Evolutionary conservation across 2,888 invertebrate genomes (phyloP).

Genomic region (Lepidochitona cinerea): DNA sequence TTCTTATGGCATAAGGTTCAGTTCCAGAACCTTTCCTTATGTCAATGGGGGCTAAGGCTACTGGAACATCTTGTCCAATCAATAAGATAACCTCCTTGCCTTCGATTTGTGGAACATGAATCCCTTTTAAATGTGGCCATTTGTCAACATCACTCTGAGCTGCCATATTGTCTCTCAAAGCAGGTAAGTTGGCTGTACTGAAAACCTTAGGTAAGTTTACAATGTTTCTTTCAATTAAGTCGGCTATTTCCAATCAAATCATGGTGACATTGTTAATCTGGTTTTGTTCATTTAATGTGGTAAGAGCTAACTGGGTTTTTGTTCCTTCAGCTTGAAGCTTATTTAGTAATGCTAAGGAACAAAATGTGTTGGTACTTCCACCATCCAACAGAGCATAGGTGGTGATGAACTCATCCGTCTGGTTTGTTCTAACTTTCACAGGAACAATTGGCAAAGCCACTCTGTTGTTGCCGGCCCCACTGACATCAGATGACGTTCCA

Average conservation of each 20-base stretch:
- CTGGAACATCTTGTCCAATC: neutral
- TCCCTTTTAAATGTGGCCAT: neutral
- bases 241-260: neutral
- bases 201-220: neutral
- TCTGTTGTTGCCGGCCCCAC: neutral
- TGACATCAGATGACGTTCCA: neutral
- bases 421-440: neutral
- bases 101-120: neutral
- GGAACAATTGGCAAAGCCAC: neutral
- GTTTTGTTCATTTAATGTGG: neutral
- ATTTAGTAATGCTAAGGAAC: neutral
- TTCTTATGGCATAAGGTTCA: neutral
- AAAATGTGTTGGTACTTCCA: neutral
- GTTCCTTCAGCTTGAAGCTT: neutral
- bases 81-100: neutral
- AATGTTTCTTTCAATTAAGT: neutral
- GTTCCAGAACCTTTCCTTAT: neutral
- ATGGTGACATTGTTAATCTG: neutral
- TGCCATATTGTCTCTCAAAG: neutral
- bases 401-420: neutral
- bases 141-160: neutral
- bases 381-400: neutral
- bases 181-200: neutral
- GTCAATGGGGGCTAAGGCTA: neutral
- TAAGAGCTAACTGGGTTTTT: neutral